Evolutionary conservation across 2,113 vertebrate genomes (phyloP), one percentile per base, ranked within the genome.

Genomic region (Lutjanus erythropterus): DNA sequence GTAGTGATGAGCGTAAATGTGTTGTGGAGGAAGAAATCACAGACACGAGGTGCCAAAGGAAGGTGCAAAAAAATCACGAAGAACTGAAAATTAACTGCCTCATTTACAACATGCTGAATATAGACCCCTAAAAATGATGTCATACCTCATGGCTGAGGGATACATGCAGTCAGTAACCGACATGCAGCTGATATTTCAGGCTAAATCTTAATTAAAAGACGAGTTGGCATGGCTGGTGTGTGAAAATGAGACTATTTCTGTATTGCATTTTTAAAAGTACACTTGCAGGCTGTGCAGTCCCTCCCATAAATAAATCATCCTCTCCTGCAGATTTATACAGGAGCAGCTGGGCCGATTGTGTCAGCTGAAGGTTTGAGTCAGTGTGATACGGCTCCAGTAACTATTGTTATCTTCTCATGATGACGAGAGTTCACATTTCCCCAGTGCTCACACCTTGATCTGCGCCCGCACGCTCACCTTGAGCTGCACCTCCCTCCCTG

Each of bases 11-110:
- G 87, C 62, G 71, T 90, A 78, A 89, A 93, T 84, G 91, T 88
- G 89, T 89, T 91, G 90, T 76, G 86, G 86, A 84, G 90, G 89
- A 91, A 87, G 90, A 88, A 86, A 81, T 91, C 88, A 84, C 82
- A 91, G 86, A 46, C 86, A 90, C 46, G 78, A 90, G 93, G 92
- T 91, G 93, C 74, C 68, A 87, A 86, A 88, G 61, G 66, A 89
- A 93, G 88, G 93, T 92, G 92, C 83, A 91, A 92, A 89, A 68
- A 88, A 84, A 82, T 82, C 84, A 72, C 33, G 14, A 59, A 62
- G 74, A 72, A 81, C 76, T 47, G 50, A 88, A 92, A 90, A 92
- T 94, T 60, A 92, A 91, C 88, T 76, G 73, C 86, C 83, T 93
- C 86, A 71, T 92, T 89, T 85, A 79, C 89, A 79, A 52, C 58